phyloP scores from a whole-genome alignment of 1,140 invertebrate genomes.

The Atta colombica region DNA sequence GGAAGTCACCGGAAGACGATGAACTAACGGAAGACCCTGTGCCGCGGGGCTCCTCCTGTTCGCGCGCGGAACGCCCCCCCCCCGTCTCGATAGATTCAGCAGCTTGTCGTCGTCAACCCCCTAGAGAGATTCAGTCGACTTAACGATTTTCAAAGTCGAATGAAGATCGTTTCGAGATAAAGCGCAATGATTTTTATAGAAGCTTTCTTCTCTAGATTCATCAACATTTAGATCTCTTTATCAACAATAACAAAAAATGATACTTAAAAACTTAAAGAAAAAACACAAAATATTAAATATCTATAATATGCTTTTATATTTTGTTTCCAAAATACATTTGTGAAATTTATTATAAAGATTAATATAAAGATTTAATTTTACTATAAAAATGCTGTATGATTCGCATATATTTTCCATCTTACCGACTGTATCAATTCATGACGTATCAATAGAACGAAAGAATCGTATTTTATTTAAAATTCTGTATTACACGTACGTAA shows the following conservation, averaged over 20 bases:
- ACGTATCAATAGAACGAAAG: background rate
- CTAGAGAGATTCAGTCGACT: conserved; percentile 68
- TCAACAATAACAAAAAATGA: background rate
- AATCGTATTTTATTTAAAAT: background rate
- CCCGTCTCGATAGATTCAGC: conserved; percentile 61
- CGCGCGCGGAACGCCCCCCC: conserved; percentile 38
- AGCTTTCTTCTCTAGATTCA: background rate
- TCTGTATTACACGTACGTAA: background rate
- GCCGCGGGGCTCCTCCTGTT: conserved; percentile 57
- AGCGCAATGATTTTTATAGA: background rate
- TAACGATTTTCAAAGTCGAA: conserved; percentile 72
- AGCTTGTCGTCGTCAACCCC: conserved; percentile 69
- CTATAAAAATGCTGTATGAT: background rate
- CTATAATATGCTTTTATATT: background rate
- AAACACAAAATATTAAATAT: background rate
- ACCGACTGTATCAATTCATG: background rate
- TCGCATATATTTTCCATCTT: background rate
- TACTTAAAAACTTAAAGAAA: background rate
- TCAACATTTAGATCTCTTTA: background rate
- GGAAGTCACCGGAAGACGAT: conserved; percentile 86
- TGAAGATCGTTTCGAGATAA: conserved; percentile 9
- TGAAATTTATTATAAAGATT: background rate
- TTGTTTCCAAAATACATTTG: background rate
- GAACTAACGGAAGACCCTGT: conserved; percentile 84
- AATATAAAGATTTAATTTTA: background rate